Conservation (phyloP, 2,113 vertebrate genomes). For the Aegypius monachus region DNA sequence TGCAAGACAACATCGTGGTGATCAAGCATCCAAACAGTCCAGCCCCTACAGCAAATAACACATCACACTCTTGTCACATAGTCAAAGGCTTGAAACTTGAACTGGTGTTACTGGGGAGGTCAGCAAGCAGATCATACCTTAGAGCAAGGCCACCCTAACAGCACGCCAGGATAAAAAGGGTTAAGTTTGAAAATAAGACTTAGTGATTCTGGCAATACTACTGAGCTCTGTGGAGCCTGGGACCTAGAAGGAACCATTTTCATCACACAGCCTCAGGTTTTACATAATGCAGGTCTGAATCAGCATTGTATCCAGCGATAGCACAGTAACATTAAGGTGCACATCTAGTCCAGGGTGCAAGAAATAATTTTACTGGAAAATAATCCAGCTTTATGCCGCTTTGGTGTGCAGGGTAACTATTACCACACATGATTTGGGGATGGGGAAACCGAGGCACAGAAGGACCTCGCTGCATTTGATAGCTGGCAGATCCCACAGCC, state of each 20-base stretch:
- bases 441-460: not conserved
- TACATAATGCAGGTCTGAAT: not conserved
- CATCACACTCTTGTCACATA: not conserved
- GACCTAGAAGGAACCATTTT: not conserved
- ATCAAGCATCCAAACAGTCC: not conserved
- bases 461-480: not conserved
- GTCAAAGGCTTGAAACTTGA: not conserved
- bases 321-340: not conserved
- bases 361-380: not conserved
- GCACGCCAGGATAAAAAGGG: not conserved
- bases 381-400: not conserved
- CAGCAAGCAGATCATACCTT: not conserved
- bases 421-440: accelerated
- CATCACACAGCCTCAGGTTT: not conserved
- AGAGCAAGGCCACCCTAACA: not conserved
- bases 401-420: not conserved
- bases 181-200: too few relatives aligned
- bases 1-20: not conserved
- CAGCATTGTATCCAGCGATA: not conserved
- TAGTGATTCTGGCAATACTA: not conserved
- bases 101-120: not conserved
- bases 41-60: not conserved
- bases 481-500: not conserved
- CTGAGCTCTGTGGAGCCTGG: not conserved
- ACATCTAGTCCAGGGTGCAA: not conserved